Evolutionary conservation across 1,140 invertebrate species (phyloP).

Genomic region (Mycetomoellerius zeteki): DNA sequence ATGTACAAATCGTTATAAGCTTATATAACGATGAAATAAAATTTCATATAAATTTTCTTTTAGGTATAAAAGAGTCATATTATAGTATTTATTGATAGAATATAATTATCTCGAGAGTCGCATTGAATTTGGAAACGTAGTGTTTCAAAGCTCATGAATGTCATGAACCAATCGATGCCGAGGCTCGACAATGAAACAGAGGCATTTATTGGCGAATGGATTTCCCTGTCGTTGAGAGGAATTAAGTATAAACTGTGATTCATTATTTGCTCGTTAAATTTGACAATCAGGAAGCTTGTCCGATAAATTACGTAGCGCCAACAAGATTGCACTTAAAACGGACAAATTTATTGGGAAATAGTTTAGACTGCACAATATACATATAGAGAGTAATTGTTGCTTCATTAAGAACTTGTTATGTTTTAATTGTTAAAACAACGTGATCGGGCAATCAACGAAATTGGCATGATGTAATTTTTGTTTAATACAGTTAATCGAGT

Average conservation of each 20-base stretch:
- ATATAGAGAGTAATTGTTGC: conserved; percentile 47
- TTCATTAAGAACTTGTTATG: conserved; percentile 54
- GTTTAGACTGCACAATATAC: conserved; percentile 30
- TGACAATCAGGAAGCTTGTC: conserved; percentile 24
- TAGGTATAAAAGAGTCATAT: too few relatives aligned
- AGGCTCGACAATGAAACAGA: conserved; percentile 38
- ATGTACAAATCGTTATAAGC: background rate
- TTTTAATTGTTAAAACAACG: conserved; percentile 28
- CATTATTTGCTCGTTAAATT: conserved; percentile 55
- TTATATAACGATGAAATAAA: background rate
- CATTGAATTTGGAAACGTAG: conserved; percentile 30
- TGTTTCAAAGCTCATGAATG: conserved; percentile 38
- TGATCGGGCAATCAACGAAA: background rate
- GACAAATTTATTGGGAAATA: conserved; percentile 51
- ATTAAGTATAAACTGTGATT: conserved; percentile 54
- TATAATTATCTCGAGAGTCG: conserved; percentile 11
- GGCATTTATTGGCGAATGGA: conserved; percentile 49
- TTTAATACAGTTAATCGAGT: conserved; percentile 36
- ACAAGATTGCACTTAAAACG: conserved; percentile 33
- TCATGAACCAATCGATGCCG: conserved; percentile 37
- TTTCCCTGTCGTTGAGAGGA: conserved; percentile 33
- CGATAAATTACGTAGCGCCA: conserved; percentile 40
- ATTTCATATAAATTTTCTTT: background rate
- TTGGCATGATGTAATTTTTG: conserved; percentile 52
- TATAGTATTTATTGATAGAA: background rate